Conservation (phyloP, 2,888 invertebrate genomes). For the Campaea margaritaria region DNA sequence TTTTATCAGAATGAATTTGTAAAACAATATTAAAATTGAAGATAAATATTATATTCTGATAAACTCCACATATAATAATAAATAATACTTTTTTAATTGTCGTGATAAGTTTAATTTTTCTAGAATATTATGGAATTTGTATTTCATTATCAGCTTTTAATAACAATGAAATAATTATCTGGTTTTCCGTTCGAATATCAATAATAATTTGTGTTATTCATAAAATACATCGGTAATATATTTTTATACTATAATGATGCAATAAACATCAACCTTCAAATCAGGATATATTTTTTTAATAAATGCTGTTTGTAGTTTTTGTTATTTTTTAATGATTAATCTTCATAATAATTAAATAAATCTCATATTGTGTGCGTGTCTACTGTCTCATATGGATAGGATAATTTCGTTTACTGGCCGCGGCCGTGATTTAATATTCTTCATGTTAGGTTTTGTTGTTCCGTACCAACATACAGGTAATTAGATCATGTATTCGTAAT, state of each 20-base stretch:
- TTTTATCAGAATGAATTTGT: slow-evolving; percentile 59
- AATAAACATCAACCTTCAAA: background rate
- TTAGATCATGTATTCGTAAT: no score
- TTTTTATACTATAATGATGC: background rate
- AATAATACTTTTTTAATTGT: slow-evolving; percentile 46
- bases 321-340: background rate
- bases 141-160: slow-evolving; percentile 38
- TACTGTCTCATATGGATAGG: no score
- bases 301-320: no score
- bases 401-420: no score
- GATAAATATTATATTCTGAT: slow-evolving; percentile 76
- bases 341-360: background rate
- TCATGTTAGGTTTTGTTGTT: no score
- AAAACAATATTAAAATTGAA: slow-evolving; percentile 69
- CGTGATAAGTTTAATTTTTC: slow-evolving; percentile 43
- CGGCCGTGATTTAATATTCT: no score
- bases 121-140: slow-evolving; percentile 38
- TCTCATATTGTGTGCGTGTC: no score
- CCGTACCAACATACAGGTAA: no score
- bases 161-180: slow-evolving; percentile 35
- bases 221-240: slow-evolving; percentile 1
- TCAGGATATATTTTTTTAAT: no score
- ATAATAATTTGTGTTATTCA: slow-evolving; percentile 17
- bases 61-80: slow-evolving; percentile 67
- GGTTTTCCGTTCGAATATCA: slow-evolving; percentile 23